Conservation (phyloP, 1,140 invertebrate species). For the Drosophila serrata region DNA sequence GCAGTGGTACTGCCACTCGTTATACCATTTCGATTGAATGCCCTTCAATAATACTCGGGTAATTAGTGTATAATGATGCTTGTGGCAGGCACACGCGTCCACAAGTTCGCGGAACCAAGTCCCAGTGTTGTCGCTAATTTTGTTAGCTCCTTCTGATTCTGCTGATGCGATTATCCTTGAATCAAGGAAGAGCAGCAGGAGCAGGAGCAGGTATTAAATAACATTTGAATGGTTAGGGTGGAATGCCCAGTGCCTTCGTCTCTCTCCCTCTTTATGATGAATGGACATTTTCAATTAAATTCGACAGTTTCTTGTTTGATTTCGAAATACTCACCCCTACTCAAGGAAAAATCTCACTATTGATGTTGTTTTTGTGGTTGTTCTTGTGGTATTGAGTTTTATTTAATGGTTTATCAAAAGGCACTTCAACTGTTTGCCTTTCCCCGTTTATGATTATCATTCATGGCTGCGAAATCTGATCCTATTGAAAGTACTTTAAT, state of each 20-base stretch:
- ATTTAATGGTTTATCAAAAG: conserved; percentile 84
- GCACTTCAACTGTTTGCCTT: conserved; percentile 79
- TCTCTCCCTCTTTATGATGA: conserved; percentile 57
- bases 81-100: conserved; percentile 58
- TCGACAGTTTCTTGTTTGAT: conserved; percentile 58
- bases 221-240: conserved; percentile 18
- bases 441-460: conserved; percentile 63
- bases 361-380: conserved; percentile 35
- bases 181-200: conserved; percentile 17
- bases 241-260: neutral
- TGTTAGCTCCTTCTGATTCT: conserved; percentile 21
- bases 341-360: neutral
- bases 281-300: conserved; percentile 81
- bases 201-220: conserved; percentile 70
- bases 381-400: conserved; percentile 64
- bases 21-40: conserved; percentile 80
- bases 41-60: conserved; percentile 82
- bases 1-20: conserved; percentile 44
- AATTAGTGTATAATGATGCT: conserved; percentile 82
- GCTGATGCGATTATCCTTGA: conserved; percentile 69
- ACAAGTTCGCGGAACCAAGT: neutral
- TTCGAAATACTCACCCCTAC: conserved; percentile 34
- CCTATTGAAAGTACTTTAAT: conserved; percentile 17
- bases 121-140: conserved; percentile 46
- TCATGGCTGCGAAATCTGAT: conserved; percentile 62